These are phyloP conservation scores for Oophaga pumilio DNA, from an alignment of 2,113 vertebrate species.

Conservation along the genomic window DNA sequence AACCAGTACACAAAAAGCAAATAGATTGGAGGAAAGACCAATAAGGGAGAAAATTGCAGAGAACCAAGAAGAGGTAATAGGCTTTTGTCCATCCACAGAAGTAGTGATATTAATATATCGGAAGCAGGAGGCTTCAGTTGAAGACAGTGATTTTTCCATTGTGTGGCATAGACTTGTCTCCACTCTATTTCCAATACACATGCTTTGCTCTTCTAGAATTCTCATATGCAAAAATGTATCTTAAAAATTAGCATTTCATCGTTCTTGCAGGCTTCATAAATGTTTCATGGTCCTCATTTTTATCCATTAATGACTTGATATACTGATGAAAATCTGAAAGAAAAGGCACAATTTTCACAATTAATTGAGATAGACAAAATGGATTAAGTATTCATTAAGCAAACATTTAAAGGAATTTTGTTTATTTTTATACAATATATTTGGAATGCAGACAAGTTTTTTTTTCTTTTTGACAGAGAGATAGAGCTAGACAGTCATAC, in stretches of 20 bases:
- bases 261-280: neutral
- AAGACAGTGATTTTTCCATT: accelerated
- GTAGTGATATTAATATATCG: constrained; percentile 59
- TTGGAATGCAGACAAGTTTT: no score
- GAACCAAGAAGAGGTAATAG: constrained; percentile 77
- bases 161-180: neutral
- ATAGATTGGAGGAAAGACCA: constrained; percentile 89
- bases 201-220: neutral
- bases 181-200: neutral
- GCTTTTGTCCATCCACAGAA: neutral
- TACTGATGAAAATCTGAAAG: neutral
- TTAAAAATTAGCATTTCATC: neutral
- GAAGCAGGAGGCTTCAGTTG: constrained; percentile 58
- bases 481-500: no score
- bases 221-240: neutral
- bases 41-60: constrained; percentile 75
- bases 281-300: neutral
- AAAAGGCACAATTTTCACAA: neutral
- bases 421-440: no score
- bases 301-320: neutral
- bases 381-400: neutral
- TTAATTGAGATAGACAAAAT: neutral
- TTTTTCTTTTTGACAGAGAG: no score
- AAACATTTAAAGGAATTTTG: neutral
- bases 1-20: constrained; percentile 83